Evolutionary conservation across 2,888 invertebrate genomes (phyloP).

Genomic region (Psococerastis gibbosa): DNA sequence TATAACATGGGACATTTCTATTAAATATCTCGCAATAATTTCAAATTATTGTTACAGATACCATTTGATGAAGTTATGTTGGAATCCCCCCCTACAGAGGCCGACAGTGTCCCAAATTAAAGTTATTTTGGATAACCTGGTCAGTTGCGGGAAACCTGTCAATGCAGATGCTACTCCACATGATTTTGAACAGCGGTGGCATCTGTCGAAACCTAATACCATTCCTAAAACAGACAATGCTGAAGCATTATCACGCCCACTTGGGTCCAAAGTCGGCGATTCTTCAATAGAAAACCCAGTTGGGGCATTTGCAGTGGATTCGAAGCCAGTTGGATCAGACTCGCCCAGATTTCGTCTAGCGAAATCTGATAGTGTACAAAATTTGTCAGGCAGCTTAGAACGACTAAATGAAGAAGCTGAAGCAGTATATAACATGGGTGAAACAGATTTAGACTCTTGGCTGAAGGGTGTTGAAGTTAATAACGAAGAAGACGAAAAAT

Average conservation of each 20-base stretch:
- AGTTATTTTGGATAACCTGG: slow-evolving; percentile 25
- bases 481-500: slow-evolving; percentile 38
- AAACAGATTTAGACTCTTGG: slow-evolving; percentile 44
- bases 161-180: slow-evolving; percentile 15
- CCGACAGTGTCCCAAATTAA: slow-evolving; percentile 29
- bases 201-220: slow-evolving; percentile 43
- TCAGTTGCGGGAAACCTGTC: neutral
- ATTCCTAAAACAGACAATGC: slow-evolving; percentile 33
- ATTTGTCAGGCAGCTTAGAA: neutral
- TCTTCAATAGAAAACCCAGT: slow-evolving; percentile 25
- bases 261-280: slow-evolving; percentile 21
- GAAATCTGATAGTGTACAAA: neutral
- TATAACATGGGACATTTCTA: too few relatives aligned
- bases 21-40: too few relatives aligned
- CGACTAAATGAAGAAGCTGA: neutral
- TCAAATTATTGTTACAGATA: too few relatives aligned
- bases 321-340: neutral
- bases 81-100: slow-evolving; percentile 31
- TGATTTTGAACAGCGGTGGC: slow-evolving; percentile 59
- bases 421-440: neutral
- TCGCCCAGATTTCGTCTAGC: slow-evolving; percentile 4
- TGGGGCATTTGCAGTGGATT: slow-evolving; percentile 18
- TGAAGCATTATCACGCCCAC: slow-evolving; percentile 21
- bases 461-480: slow-evolving; percentile 36
- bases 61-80: slow-evolving; percentile 54